Percentiles rank a stretch among this genome's conserved stretches.
phyloP scores from a whole-genome alignment of 2,888 invertebrate species.

The Lycophotia porphyrea region DNA sequence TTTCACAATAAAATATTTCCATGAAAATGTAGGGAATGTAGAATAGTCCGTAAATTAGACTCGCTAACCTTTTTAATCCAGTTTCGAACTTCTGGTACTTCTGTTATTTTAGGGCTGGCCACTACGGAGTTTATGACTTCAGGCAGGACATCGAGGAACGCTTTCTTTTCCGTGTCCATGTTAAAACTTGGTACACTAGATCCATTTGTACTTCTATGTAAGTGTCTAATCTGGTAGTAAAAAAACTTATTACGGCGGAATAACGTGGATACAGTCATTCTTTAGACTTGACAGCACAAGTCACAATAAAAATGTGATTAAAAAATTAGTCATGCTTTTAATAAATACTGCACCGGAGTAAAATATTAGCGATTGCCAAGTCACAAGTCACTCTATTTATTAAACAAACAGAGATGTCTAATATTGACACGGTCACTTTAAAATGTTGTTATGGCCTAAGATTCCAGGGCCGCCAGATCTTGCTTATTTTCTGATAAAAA shows the following conservation, averaged over 20 bases:
- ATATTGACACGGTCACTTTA: no score
- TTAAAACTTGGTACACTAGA: constrained; percentile 14
- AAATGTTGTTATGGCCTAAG: no score
- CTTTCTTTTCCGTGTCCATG: constrained; percentile 33
- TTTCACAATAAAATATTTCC: no score
- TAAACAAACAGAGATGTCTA: no score
- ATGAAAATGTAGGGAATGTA: no score
- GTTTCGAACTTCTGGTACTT: constrained; percentile 39
- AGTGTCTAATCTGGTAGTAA: constrained; percentile 26
- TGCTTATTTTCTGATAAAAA: no score
- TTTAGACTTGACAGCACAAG: not conserved
- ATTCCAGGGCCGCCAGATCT: no score
- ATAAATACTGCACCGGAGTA: not conserved
- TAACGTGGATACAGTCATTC: constrained; percentile 12
- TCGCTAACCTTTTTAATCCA: constrained; percentile 48
- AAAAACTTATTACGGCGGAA: not conserved
- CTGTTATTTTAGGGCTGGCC: constrained; percentile 22
- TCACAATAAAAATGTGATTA: not conserved
- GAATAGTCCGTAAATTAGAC: no score
- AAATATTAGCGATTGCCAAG: no score
- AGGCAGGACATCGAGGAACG: constrained; percentile 29
- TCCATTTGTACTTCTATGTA: constrained; percentile 2
- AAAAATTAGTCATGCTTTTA: not conserved
- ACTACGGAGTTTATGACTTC: constrained; percentile 43
- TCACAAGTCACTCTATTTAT: no score